Evolutionary conservation across 2,113 vertebrate genomes (phyloP).

Genomic region (Nesogale talazaci): DNA sequence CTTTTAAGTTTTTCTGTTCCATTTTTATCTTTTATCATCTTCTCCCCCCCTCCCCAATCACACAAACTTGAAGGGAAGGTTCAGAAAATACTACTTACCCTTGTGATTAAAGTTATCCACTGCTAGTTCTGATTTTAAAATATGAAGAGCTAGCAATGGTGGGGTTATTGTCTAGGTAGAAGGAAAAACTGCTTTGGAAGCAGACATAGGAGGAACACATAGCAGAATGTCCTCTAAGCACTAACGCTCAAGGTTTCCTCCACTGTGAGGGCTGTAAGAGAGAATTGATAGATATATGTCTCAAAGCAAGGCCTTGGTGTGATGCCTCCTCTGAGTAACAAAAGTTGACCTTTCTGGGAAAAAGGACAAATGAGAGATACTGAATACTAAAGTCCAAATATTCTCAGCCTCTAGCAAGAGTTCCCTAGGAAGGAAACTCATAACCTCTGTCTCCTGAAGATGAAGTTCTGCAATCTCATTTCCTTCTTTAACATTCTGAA

Average conservation of each 20-base stretch:
- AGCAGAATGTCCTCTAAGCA: neutral
- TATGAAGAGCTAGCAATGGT: neutral
- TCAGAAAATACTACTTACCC: slow-evolving; percentile 45
- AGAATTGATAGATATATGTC: neutral
- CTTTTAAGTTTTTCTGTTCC: slow-evolving; percentile 58
- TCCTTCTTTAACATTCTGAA: neutral
- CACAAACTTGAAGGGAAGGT: slow-evolving; percentile 30
- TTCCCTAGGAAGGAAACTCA: slow-evolving; percentile 19
- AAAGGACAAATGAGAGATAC: neutral
- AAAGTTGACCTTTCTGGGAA: neutral
- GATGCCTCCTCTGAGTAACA: neutral
- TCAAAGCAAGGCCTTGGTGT: neutral
- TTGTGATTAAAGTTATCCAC: slow-evolving; percentile 26
- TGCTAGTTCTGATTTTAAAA: neutral
- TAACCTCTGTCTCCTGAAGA: neutral
- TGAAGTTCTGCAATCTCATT: neutral
- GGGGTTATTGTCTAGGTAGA: neutral
- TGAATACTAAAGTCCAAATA: neutral
- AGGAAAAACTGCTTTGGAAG: slow-evolving; percentile 16
- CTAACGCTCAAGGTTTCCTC: neutral
- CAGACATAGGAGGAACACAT: neutral
- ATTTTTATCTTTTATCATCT: slow-evolving; percentile 73
- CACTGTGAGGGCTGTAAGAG: neutral
- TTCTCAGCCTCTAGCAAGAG: neutral
- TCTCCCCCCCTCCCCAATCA: neutral